Percentiles rank a stretch among this genome's conserved stretches.
These are phyloP conservation scores for Nibea coibor DNA, from an alignment of 2,113 vertebrate species.

Conservation along the genomic window DNA sequence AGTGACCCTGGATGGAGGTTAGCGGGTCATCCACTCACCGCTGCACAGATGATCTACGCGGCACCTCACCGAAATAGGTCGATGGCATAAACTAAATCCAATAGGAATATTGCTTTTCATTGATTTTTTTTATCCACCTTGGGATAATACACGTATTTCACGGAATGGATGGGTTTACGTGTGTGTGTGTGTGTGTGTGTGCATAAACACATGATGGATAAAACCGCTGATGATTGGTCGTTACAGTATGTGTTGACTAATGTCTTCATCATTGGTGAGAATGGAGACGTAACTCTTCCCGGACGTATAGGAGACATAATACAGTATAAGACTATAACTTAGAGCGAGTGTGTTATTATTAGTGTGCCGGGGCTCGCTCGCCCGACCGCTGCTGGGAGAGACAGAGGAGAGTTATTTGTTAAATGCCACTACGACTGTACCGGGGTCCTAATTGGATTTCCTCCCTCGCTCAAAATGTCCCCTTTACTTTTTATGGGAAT, in stretches of 20 bases:
- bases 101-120: slow-evolving; percentile 82
- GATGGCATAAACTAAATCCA: slow-evolving; percentile 81
- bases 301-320: slow-evolving; percentile 69
- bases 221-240: slow-evolving; percentile 67
- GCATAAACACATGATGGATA: slow-evolving; percentile 71
- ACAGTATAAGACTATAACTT: slow-evolving; percentile 75
- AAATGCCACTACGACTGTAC: slow-evolving; percentile 71
- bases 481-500: slow-evolving; percentile 66
- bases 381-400: slow-evolving; percentile 29
- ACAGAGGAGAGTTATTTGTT: slow-evolving; percentile 75
- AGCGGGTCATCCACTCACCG: slow-evolving; percentile 63
- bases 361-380: slow-evolving; percentile 27
- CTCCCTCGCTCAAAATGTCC: slow-evolving; percentile 63
- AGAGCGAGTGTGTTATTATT: slow-evolving; percentile 71
- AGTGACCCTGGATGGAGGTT: slow-evolving; percentile 69
- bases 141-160: slow-evolving; percentile 75
- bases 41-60: slow-evolving; percentile 70
- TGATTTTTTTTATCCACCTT: slow-evolving; percentile 75
- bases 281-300: slow-evolving; percentile 70
- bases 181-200: slow-evolving; percentile 32
- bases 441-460: slow-evolving; percentile 78
- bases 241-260: slow-evolving; percentile 67
- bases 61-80: slow-evolving; percentile 66
- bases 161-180: slow-evolving; percentile 28
- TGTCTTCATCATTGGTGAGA: slow-evolving; percentile 65